phyloP scores from a whole-genome alignment of 2,888 invertebrate species.

The Pelosia muscerda region DNA sequence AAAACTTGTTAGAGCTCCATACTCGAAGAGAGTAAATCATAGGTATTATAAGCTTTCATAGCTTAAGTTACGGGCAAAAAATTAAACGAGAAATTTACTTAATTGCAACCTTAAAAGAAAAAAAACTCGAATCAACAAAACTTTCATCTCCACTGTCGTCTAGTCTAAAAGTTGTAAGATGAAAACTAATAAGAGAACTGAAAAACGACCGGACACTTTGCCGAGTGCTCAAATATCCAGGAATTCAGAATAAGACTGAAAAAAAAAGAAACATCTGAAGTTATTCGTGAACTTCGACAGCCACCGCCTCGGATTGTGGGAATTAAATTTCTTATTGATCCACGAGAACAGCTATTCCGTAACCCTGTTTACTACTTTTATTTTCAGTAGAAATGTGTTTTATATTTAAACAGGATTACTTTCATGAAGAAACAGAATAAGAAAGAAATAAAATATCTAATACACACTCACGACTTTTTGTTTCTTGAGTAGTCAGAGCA shows the following conservation, averaged over 20 bases:
- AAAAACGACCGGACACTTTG: constrained; percentile 39
- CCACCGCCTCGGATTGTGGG: constrained; percentile 38
- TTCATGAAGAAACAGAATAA: too few species aligned
- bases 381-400: constrained; percentile 6
- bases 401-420: background rate
- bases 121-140: background rate
- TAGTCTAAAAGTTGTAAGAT: constrained; percentile 38
- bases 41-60: too few species aligned
- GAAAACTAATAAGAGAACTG: constrained; percentile 49
- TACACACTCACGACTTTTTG: too few species aligned
- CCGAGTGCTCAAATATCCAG: constrained; percentile 37
- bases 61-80: too few species aligned
- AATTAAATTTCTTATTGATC: constrained; percentile 55
- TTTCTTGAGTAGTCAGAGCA: too few species aligned
- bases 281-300: constrained; percentile 44
- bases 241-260: constrained; percentile 47
- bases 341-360: constrained; percentile 14
- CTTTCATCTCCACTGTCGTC: constrained; percentile 16
- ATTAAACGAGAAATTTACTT: too few species aligned
- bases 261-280: constrained; percentile 47
- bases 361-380: constrained; percentile 22
- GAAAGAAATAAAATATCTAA: too few species aligned
- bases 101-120: background rate
- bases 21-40: too few species aligned
- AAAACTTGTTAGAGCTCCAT: too few species aligned